Conservation (phyloP, 2,113 vertebrate genomes). For the Cyanoderma ruficeps region DNA sequence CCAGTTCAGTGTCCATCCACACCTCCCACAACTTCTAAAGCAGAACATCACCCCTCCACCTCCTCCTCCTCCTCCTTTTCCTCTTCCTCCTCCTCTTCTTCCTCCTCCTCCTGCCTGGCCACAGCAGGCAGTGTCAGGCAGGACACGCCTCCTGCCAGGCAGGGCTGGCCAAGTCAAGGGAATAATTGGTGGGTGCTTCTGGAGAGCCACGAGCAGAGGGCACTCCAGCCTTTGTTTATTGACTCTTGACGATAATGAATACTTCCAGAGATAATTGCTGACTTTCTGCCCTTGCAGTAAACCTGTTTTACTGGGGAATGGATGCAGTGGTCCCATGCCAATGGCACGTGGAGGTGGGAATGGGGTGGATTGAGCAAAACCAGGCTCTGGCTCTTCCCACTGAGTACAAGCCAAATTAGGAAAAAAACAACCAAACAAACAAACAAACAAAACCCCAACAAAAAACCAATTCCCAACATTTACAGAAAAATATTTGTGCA, state of each 20-base stretch:
- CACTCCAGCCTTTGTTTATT: conserved; percentile 41
- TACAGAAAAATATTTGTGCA: not conserved
- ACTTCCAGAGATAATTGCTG: conserved; percentile 13
- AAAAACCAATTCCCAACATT: not conserved
- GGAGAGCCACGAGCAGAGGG: conserved; percentile 10
- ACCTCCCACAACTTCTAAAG: not conserved
- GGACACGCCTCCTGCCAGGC: not conserved
- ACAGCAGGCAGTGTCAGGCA: not conserved
- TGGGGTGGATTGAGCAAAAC: not conserved
- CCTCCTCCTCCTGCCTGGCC: not conserved
- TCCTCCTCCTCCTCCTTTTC: not conserved
- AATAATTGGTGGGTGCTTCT: conserved; percentile 47
- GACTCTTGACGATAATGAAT: conserved; percentile 34
- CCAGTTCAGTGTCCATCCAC: not conserved
- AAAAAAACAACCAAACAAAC: not conserved
- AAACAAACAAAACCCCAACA: not conserved
- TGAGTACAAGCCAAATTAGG: not conserved
- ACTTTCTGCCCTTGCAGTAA: not conserved
- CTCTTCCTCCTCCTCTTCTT: not conserved
- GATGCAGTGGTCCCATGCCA: not conserved
- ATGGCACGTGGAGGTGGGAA: rapidly evolving
- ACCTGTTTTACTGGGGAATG: not conserved
- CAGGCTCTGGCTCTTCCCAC: not conserved
- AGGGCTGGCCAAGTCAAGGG: not conserved
- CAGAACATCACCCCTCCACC: not conserved